These are phyloP conservation scores for Ostrea edulis DNA, from an alignment of 1,140 invertebrate genomes.

Conservation along the genomic window DNA sequence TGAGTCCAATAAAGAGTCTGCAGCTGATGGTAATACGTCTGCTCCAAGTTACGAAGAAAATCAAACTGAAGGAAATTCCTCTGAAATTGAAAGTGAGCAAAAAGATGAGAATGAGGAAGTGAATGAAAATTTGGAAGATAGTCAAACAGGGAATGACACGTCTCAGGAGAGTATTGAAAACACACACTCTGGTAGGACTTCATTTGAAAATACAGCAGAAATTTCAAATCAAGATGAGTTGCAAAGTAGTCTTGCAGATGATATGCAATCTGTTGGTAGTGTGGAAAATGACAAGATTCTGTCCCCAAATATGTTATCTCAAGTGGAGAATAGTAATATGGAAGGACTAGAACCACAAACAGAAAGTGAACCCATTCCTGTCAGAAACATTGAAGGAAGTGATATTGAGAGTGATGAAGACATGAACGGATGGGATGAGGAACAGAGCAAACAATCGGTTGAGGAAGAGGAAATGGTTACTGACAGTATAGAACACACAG, in stretches of 20 bases:
- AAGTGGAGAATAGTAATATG: constrained; percentile 31
- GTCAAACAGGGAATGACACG: constrained; percentile 59
- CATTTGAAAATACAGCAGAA: constrained; percentile 29
- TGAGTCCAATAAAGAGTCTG: constrained; percentile 20
- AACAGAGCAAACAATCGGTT: background rate
- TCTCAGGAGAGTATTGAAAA: constrained; percentile 33
- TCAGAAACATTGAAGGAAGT: constrained; percentile 37
- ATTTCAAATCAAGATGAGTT: constrained; percentile 17
- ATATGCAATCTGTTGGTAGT: background rate
- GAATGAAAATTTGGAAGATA: constrained; percentile 71
- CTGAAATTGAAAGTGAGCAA: background rate
- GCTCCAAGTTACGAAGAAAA: background rate
- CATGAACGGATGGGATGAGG: constrained; percentile 43
- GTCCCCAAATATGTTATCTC: background rate
- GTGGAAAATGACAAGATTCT: constrained; percentile 15
- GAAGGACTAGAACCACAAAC: background rate
- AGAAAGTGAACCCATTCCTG: background rate
- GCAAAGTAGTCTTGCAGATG: constrained; percentile 6
- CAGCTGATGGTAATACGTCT: background rate
- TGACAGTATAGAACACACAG: background rate
- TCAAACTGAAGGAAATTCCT: background rate
- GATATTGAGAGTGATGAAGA: constrained; percentile 48
- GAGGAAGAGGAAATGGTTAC: constrained; percentile 32
- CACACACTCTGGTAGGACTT: background rate
- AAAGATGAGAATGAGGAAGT: constrained; percentile 54